These are phyloP conservation scores for Zaprionus vittiger DNA, from an alignment of 1,140 invertebrate species.

Conservation along the genomic window DNA sequence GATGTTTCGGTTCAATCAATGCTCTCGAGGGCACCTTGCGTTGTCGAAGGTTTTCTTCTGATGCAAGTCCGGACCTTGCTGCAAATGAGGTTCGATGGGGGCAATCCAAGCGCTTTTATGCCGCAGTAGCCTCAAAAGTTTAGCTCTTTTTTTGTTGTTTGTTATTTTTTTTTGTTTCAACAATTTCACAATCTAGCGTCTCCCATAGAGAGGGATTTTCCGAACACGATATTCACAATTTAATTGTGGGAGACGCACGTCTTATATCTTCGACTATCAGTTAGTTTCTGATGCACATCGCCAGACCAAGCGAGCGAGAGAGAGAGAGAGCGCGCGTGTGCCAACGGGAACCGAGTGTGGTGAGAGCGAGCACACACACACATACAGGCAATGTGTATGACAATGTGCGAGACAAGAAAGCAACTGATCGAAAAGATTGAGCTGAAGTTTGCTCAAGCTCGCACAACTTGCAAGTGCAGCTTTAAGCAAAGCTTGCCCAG, in stretches of 20 bases:
- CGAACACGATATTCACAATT: slow-evolving; percentile 31
- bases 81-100: slow-evolving; percentile 52
- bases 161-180: slow-evolving; percentile 1
- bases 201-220: slow-evolving; percentile 57
- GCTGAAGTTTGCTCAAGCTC: slow-evolving; percentile 32
- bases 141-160: not conserved
- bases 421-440: slow-evolving; percentile 60
- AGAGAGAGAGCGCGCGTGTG: slow-evolving; percentile 18
- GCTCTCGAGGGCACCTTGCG: not conserved
- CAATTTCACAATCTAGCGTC: slow-evolving; percentile 40
- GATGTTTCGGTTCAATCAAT: not conserved
- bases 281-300: slow-evolving; percentile 37
- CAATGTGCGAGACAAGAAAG: slow-evolving; percentile 58
- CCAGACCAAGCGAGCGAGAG: not conserved
- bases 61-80: slow-evolving; percentile 44
- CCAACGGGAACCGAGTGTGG: not conserved
- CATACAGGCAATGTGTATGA: slow-evolving; percentile 23
- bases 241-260: slow-evolving; percentile 50
- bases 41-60: slow-evolving; percentile 22
- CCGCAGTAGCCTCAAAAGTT: not conserved
- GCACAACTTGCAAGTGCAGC: slow-evolving; percentile 66
- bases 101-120: slow-evolving; percentile 63
- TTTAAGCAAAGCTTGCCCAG: slow-evolving; percentile 58
- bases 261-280: slow-evolving; percentile 40
- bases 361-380: slow-evolving; percentile 8